Evolutionary conservation across 2,888 invertebrate genomes (phyloP), one percentile per base, ranked within the genome.

Genomic region (Hydraecia micacea): DNA sequence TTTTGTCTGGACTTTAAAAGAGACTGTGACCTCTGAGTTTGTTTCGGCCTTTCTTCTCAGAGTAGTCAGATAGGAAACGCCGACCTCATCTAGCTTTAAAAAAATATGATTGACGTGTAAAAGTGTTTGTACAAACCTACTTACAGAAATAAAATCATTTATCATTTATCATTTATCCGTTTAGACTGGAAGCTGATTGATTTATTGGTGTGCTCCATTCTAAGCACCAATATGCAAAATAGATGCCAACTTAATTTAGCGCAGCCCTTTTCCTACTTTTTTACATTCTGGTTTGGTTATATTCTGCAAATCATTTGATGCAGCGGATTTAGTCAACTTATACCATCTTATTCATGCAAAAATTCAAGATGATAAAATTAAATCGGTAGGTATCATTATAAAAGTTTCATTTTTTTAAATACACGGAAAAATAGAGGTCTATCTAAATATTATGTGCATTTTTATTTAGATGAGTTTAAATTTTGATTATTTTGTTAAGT

Each of bases 391-490:
- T 72, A 46, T 28, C 72, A 62, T 74, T 68, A 55, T 68, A 68
- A 68, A 15, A 32, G 18, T 68, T 49, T 32, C 1, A 1, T 15
- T 32, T 36, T 25, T n/a, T 36, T 25, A 9, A 25, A 36, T 49
- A n/a, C 2, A 7, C n/a, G 28, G 36, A 55, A 46, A n/a, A 39
- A 71, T 69, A n/a, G 8, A n/a, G 32, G 32, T 46, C n/a, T 36
- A 18, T 8, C 32, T 18, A 21, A 73, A 52, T 46, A n/a, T 60
- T 63, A 66, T 60, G 3, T 28, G 65, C 42, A 60, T 81, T 71
- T 66, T 67, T 71, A 83, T 71, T 67, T 18, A 39, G 39, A 77
- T 36, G 39, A 46, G 60, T 49, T 63, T 18, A 21, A 11, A 42
- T 49, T 21, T 81, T 58, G 28, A 55, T 66, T 52, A 49, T 58